phyloP scores from a whole-genome alignment of 1,140 invertebrate species.

The Dendroctonus ponderosae region DNA sequence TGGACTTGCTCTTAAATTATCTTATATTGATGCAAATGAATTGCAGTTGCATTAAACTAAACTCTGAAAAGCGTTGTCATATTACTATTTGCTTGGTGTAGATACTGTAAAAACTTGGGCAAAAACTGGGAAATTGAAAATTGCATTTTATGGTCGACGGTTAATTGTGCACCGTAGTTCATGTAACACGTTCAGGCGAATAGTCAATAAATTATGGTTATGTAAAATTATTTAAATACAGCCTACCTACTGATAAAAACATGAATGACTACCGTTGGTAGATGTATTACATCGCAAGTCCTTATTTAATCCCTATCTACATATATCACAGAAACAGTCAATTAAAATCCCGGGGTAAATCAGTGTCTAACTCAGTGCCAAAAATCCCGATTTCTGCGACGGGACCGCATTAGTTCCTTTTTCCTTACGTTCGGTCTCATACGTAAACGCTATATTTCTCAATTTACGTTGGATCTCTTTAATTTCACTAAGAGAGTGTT shows the following conservation, averaged over 20 bases:
- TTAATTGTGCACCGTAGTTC: too few species aligned
- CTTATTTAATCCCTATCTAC: constrained; percentile 15
- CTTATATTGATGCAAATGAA: too few species aligned
- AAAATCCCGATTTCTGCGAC: constrained; percentile 23
- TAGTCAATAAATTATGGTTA: background rate
- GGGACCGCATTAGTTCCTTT: constrained; percentile 25
- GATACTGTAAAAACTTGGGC: too few species aligned
- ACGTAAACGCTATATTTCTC: constrained; percentile 43
- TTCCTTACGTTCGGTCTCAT: constrained; percentile 32
- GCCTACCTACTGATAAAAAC: background rate
- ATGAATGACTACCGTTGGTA: constrained; percentile 8
- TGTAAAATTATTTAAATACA: constrained; percentile 5
- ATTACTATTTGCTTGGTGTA: too few species aligned
- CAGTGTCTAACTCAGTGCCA: constrained; percentile 22
- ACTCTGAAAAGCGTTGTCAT: too few species aligned
- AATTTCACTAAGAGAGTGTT: constrained; percentile 42
- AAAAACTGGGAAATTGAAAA: too few species aligned
- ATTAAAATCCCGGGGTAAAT: constrained; percentile 18
- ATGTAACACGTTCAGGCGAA: background rate
- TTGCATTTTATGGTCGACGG: too few species aligned
- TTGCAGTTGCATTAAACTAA: too few species aligned
- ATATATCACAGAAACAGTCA: constrained; percentile 21
- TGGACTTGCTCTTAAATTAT: too few species aligned
- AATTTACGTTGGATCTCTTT: constrained; percentile 41
- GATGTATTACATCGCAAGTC: constrained; percentile 18